phyloP scores from a whole-genome alignment of 1,140 invertebrate genomes.

The Adelges cooleyi region DNA sequence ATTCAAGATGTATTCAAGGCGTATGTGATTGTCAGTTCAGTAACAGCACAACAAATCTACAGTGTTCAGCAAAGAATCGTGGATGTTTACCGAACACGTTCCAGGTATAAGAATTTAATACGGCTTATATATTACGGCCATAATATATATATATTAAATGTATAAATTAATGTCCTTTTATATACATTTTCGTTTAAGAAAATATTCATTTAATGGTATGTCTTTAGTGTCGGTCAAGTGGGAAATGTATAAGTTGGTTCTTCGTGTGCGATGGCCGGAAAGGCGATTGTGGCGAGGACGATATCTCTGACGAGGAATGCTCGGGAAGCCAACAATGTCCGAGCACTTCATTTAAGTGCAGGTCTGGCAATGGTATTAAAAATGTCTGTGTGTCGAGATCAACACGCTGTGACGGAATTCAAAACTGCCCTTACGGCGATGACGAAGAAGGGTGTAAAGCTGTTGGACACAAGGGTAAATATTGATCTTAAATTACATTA shows the following conservation, averaged over 20 bases:
- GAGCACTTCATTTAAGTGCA: slow-evolving; percentile 52
- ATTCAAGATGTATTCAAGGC: slow-evolving; percentile 61
- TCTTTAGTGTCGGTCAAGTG: slow-evolving; percentile 54
- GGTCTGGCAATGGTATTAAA: slow-evolving; percentile 40
- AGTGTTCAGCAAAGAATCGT: slow-evolving; percentile 55
- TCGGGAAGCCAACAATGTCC: slow-evolving; percentile 37
- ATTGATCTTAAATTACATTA: too few species aligned
- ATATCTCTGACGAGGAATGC: slow-evolving; percentile 73
- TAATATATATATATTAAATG: too few species aligned
- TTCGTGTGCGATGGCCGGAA: slow-evolving; percentile 86
- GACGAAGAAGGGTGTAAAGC: slow-evolving; percentile 64
- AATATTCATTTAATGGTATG: not conserved
- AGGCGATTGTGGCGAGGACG: slow-evolving; percentile 53
- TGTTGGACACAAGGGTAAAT: slow-evolving; percentile 43
- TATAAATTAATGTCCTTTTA: too few species aligned
- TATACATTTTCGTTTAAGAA: too few species aligned
- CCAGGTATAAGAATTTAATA: slow-evolving; percentile 57
- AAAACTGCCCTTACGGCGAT: slow-evolving; percentile 65
- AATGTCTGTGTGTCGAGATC: slow-evolving; percentile 59
- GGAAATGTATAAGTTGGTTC: slow-evolving; percentile 77
- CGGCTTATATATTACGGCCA: too few species aligned
- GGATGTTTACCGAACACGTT: slow-evolving; percentile 75
- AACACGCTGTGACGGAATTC: slow-evolving; percentile 60
- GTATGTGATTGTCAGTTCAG: slow-evolving; percentile 62
- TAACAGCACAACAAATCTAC: slow-evolving; percentile 39